phyloP scores from a whole-genome alignment of 2,888 invertebrate species.

The Oligia strigilis region DNA sequence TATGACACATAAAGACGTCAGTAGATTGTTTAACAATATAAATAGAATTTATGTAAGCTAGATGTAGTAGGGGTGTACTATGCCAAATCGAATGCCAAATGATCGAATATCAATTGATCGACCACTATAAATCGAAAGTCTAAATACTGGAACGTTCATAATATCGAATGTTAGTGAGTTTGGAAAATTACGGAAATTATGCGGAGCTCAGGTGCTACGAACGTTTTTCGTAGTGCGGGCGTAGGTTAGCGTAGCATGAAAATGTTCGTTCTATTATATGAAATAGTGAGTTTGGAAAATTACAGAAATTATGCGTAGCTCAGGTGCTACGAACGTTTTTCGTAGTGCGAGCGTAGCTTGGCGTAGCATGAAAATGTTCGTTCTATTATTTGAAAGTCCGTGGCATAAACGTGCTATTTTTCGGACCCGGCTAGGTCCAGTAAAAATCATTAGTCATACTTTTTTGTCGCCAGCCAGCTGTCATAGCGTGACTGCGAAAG shows the following conservation, averaged over 20 bases:
- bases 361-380: not conserved
- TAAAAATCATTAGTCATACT: not conserved
- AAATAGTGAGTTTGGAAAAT: not conserved
- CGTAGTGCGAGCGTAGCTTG: not conserved
- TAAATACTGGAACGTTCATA: no score
- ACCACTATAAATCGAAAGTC: no score
- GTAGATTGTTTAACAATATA: constrained; percentile 27
- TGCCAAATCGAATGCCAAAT: no score
- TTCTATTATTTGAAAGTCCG: not conserved
- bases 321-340: not conserved
- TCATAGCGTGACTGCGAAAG: not conserved
- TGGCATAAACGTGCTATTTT: no score
- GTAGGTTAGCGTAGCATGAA: not conserved
- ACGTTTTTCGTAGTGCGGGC: no score
- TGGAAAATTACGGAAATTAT: constrained; percentile 3
- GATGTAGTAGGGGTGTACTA: no score
- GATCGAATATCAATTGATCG: no score
- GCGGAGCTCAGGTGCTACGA: not conserved
- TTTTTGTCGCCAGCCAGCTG: not conserved
- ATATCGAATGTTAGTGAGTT: no score
- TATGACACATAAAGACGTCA: constrained; percentile 40
- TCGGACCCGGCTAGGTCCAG: no score
- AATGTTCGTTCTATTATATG: not conserved
- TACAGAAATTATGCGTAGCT: not conserved
- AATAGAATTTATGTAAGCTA: constrained; percentile 16